These are phyloP conservation scores for Spodoptera litura DNA, from an alignment of 1,140 invertebrate species.

Conservation along the genomic window DNA sequence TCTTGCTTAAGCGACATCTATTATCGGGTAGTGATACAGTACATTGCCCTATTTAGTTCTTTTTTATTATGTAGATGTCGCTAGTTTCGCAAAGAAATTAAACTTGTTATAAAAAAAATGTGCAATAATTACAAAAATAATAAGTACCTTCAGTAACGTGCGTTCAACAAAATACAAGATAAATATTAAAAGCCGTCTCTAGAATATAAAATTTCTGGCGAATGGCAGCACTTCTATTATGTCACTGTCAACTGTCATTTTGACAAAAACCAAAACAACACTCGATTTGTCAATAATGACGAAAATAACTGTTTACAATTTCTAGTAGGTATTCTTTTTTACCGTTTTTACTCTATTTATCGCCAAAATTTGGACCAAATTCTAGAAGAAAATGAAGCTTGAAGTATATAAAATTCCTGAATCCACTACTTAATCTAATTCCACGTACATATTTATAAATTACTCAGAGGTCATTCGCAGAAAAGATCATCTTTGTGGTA, in stretches of 20 bases:
- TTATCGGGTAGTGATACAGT: no score
- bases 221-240: no score
- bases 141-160: no score
- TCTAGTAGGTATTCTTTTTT: background rate
- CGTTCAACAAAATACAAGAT: no score
- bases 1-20: no score
- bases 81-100: no score
- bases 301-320: slow-evolving; percentile 8
- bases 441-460: background rate
- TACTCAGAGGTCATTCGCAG: background rate
- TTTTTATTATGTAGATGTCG: no score
- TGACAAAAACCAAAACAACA: background rate
- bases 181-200: no score
- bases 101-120: no score
- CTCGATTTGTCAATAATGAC: background rate
- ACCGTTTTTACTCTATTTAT: background rate
- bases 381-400: slow-evolving; percentile 3
- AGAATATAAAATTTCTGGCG: no score
- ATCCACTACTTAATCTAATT: background rate
- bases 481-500: background rate
- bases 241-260: background rate
- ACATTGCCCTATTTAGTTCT: no score
- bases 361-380: background rate
- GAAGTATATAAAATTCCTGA: background rate
- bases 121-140: no score